Conservation (phyloP, 2,113 vertebrate species). For the Ursus arctos region DNA sequence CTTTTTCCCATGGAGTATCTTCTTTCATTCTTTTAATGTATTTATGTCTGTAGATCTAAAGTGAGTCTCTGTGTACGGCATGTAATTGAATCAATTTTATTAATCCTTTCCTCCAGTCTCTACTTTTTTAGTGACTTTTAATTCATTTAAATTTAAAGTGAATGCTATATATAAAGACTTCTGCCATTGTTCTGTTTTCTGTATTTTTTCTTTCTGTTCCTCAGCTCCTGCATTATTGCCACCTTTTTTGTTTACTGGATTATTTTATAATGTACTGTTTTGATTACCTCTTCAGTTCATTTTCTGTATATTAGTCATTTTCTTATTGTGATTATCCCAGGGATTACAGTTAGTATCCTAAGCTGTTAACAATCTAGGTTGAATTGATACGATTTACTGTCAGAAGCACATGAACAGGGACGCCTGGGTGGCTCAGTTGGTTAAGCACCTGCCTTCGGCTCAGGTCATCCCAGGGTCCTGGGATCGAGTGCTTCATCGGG, state of each 20-base stretch:
- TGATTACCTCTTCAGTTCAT: neutral
- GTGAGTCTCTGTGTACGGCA: neutral
- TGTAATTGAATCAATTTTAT: neutral
- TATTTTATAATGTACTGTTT: neutral
- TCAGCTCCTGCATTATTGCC: neutral
- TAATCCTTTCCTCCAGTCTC: neutral
- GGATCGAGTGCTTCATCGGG: too few species aligned
- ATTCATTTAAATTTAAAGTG: neutral
- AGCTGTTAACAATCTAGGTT: slow-evolving; percentile 11
- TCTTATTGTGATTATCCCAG: neutral
- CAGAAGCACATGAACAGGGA: neutral
- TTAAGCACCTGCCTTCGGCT: too few species aligned
- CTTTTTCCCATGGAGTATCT: neutral
- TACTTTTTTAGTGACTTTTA: neutral
- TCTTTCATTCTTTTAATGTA: neutral
- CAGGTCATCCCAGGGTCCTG: too few species aligned
- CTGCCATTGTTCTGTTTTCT: neutral
- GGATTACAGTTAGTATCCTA: neutral
- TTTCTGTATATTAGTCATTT: neutral
- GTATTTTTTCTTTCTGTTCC: neutral
- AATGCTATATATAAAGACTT: neutral
- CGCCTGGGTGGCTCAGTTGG: neutral
- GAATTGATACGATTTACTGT: neutral
- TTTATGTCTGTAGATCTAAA: neutral
- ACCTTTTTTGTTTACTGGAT: neutral